Conservation (phyloP, 2,113 vertebrate species). For the Camelus bactrianus region DNA sequence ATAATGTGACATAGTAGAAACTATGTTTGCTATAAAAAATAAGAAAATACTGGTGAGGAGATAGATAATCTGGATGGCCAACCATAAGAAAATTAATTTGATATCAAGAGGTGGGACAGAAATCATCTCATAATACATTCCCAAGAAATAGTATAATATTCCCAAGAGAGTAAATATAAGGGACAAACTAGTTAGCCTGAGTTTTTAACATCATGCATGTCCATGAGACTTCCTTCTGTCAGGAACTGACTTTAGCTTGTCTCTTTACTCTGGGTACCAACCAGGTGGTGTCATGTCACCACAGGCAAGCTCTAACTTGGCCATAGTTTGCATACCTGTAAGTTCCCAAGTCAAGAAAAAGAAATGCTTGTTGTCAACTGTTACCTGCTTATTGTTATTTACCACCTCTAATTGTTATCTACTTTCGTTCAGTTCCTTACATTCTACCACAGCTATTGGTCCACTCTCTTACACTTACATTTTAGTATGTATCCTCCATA, state of each 20-base stretch:
- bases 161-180: constrained; percentile 14
- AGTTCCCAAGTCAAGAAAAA: constrained; percentile 38
- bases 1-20: background rate
- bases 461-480: background rate
- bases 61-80: constrained; percentile 15
- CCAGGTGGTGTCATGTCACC: background rate
- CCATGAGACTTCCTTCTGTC: background rate
- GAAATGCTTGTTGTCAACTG: background rate
- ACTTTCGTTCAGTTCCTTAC: constrained; percentile 8
- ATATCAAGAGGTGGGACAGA: background rate
- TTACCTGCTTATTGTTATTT: background rate
- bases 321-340: background rate
- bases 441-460: background rate
- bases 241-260: background rate
- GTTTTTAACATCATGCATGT: background rate
- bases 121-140: constrained; percentile 26
- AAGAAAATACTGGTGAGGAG: background rate
- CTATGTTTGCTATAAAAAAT: background rate
- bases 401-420: background rate
- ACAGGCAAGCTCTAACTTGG: background rate
- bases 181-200: background rate
- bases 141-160: constrained; percentile 25
- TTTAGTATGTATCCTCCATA: background rate
- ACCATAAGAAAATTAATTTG: constrained; percentile 47
- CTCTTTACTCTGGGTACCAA: background rate